Evolutionary conservation across 2,797 vertebrate species (phyloP), one percentile per base, ranked within the genome.

Genomic region (Anas acuta): DNA sequence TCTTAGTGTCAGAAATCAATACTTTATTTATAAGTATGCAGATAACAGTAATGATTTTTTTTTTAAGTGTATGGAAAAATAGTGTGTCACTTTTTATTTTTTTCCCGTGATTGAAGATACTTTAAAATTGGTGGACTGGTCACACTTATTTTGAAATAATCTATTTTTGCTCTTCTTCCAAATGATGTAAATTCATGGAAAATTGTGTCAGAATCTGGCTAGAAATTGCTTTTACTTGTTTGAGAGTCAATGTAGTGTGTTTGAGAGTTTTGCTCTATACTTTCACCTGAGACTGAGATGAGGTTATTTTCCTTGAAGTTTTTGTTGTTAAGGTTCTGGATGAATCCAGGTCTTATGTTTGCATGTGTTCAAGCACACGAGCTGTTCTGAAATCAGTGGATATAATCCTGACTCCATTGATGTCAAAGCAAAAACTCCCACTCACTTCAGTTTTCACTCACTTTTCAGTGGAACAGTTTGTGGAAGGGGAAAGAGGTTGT

Each of bases 221-320:
- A 60, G 56, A 69, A 49, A 69, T 41, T 53, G 33, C 12, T 70
- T 74, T 86, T 79, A 13, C 21, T 78, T 86, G 58, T 92, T 89
- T 62, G 30, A 87, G 39, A 58, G 69, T 37, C 45, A 86, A 0
- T 58, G 78, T 2, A 4, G 35, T 82, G 14, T 45, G 4, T 83
- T 81, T 78, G 45, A 69, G 35, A 77, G 26, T 65, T n/a, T 56
- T 96, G 32, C 66, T 57, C 41, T 39, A 39, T 39, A 39, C 39
- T 39, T 39, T 39, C 39, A 39, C 21, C 45, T 89, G 66, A 78
- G 73, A 81, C 35, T 41, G 71, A 73, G 54, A 81, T 32, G 33
- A 91, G 15, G 32, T 88, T 5, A 56, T 90, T 92, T 96, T 87
- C 76, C 84, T 84, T 91, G 69, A 84, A 87, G 72, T 78, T 95